These are phyloP conservation scores for Acropternis orthonyx DNA, from an alignment of 2,797 vertebrate species.

Conservation along the genomic window DNA sequence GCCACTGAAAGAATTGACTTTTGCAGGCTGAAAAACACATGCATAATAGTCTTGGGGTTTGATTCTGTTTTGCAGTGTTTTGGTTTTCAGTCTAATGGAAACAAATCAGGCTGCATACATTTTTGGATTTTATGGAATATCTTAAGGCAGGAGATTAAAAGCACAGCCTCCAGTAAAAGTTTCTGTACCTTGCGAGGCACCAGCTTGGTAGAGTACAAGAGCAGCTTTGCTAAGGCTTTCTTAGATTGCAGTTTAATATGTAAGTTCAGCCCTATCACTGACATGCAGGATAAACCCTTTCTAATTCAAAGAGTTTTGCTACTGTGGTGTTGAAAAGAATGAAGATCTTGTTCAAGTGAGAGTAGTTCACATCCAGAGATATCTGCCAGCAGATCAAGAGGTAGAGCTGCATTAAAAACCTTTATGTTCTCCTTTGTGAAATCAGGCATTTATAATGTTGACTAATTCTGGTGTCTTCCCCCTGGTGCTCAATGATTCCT, in stretches of 20 bases:
- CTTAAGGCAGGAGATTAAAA: background rate
- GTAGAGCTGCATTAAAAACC: slow-evolving; percentile 7
- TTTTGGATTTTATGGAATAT: background rate
- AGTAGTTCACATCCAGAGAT: background rate
- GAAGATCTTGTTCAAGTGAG: background rate
- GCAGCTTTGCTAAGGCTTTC: background rate
- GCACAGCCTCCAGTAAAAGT: background rate
- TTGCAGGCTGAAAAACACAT: background rate
- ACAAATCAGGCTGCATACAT: background rate
- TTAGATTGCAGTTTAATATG: background rate
- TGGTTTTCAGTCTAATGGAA: background rate
- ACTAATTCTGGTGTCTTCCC: slow-evolving; percentile 10
- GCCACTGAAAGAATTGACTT: background rate
- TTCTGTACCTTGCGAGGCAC: background rate
- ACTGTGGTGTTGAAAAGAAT: background rate
- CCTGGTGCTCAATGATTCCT: background rate
- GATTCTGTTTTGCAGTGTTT: background rate
- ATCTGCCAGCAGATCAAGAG: slow-evolving; percentile 4
- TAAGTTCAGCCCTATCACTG: background rate
- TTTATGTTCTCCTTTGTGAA: slow-evolving; percentile 11
- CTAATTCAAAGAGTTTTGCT: background rate
- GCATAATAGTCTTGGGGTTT: background rate
- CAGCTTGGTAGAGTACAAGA: background rate
- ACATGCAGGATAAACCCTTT: background rate
- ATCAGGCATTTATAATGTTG: slow-evolving; percentile 27